These are phyloP conservation scores for Drosophila koepferae DNA, from an alignment of 2,888 invertebrate genomes.

Conservation along the genomic window DNA sequence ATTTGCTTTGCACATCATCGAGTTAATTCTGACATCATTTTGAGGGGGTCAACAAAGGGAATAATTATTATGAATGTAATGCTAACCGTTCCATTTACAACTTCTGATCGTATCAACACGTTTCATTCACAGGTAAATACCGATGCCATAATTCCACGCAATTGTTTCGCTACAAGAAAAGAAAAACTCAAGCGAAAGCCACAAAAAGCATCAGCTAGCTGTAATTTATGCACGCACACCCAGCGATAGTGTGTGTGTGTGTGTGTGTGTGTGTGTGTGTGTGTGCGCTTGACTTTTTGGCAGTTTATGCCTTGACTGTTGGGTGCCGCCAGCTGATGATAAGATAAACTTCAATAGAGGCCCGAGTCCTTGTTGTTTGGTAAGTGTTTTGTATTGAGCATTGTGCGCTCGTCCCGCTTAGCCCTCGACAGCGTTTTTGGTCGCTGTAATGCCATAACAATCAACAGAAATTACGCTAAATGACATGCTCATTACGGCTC, in stretches of 20 bases:
- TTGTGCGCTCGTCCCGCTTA: constrained; percentile 13
- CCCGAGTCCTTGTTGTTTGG: constrained; percentile 16
- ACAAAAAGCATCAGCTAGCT: constrained; percentile 26
- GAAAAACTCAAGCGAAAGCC: constrained; percentile 16
- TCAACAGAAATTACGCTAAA: constrained; percentile 77
- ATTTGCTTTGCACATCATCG: not conserved
- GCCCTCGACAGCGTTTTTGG: not conserved
- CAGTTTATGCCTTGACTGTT: constrained; percentile 10
- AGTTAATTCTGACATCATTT: not conserved
- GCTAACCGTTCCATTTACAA: constrained; percentile 13
- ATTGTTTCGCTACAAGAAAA: constrained; percentile 29
- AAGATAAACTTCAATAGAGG: constrained; percentile 66
- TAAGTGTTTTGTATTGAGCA: constrained; percentile 51
- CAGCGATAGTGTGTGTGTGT: constrained; percentile 1
- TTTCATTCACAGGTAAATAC: constrained; percentile 23
- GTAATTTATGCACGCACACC: constrained; percentile 53
- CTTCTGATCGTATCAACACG: constrained; percentile 15
- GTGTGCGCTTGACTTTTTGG: constrained; percentile 42
- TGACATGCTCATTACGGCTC: constrained; percentile 76
- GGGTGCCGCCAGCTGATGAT: constrained; percentile 55
- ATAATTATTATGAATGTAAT: constrained; percentile 5
- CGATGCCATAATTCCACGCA: constrained; percentile 17
- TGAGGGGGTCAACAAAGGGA: not conserved
- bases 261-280: constrained; percentile 12
- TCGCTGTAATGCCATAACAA: constrained; percentile 77